phyloP scores from a whole-genome alignment of 2,113 vertebrate genomes.

The Lepisosteus oculatus region DNA sequence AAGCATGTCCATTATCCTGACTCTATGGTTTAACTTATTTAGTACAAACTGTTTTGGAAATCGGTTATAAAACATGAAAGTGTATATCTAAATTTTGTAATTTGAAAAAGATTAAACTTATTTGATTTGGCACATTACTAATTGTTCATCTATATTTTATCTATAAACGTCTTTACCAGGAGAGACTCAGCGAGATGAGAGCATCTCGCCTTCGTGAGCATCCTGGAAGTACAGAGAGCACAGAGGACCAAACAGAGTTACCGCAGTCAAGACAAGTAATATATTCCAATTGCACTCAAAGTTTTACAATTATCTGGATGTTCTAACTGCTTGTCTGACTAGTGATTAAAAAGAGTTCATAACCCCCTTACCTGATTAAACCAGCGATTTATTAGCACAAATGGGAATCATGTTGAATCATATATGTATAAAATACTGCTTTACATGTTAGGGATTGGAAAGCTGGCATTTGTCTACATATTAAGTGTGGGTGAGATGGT shows the following conservation, averaged over 20 bases:
- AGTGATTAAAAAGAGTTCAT: conserved; percentile 29
- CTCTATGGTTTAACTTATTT: not conserved
- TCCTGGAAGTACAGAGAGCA: conserved; percentile 49
- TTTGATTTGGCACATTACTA: not conserved
- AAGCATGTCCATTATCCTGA: conserved; percentile 9
- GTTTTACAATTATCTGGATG: conserved; percentile 29
- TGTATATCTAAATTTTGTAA: too few species aligned
- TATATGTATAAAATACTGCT: too few species aligned
- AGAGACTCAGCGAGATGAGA: conserved; percentile 49
- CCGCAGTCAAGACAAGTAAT: conserved; percentile 48
- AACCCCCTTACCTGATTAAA: not conserved
- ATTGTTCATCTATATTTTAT: conserved; percentile 27
- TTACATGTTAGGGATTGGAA: too few species aligned
- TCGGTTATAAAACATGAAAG: too few species aligned
- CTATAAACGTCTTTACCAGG: conserved; percentile 43
- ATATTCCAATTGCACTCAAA: conserved; percentile 24
- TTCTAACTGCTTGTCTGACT: conserved; percentile 35
- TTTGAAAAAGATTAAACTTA: too few species aligned
- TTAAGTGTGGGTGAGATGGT: not conserved
- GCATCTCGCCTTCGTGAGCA: conserved; percentile 48
- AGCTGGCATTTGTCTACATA: too few species aligned
- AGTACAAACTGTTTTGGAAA: too few species aligned
- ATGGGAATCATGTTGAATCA: too few species aligned
- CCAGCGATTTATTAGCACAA: too few species aligned
- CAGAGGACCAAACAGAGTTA: conserved; percentile 51